Evolutionary conservation across 2,888 invertebrate species (phyloP).

Genomic region (Reticulitermes lucifugus): DNA sequence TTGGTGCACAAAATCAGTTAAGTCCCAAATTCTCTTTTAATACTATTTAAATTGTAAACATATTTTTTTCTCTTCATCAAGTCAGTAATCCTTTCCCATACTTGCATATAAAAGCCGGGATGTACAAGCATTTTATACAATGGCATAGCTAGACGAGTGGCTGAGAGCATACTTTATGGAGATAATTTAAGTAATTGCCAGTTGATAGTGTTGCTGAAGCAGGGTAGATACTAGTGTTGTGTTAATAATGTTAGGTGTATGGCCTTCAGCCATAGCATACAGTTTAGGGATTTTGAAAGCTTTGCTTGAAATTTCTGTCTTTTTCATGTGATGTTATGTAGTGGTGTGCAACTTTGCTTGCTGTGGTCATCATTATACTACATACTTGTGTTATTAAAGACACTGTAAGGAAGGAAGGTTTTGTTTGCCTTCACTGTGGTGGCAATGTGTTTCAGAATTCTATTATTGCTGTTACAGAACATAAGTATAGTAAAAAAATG

Average conservation of each 20-base stretch:
- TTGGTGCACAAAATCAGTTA: too few species aligned
- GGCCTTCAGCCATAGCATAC: neutral
- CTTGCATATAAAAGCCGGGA: too few species aligned
- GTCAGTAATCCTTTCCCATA: too few species aligned
- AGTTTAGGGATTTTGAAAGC: neutral
- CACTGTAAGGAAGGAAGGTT: neutral
- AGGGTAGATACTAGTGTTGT: neutral
- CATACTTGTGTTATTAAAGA: neutral
- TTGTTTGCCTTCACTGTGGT: neutral
- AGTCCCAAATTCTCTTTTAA: too few species aligned
- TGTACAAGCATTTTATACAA: neutral
- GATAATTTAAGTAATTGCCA: neutral
- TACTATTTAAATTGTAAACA: too few species aligned
- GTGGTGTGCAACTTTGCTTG: neutral
- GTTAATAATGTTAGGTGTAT: neutral
- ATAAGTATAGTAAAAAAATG: too few species aligned
- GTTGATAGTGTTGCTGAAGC: conserved; percentile 5
- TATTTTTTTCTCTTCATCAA: too few species aligned
- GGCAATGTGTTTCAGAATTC: neutral
- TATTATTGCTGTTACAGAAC: neutral
- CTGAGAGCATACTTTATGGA: neutral
- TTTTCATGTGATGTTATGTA: neutral
- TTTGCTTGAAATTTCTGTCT: neutral
- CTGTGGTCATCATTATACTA: neutral
- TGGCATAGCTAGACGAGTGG: neutral